Conservation (phyloP, 2,888 invertebrate species). For the Pomacea canaliculata region DNA sequence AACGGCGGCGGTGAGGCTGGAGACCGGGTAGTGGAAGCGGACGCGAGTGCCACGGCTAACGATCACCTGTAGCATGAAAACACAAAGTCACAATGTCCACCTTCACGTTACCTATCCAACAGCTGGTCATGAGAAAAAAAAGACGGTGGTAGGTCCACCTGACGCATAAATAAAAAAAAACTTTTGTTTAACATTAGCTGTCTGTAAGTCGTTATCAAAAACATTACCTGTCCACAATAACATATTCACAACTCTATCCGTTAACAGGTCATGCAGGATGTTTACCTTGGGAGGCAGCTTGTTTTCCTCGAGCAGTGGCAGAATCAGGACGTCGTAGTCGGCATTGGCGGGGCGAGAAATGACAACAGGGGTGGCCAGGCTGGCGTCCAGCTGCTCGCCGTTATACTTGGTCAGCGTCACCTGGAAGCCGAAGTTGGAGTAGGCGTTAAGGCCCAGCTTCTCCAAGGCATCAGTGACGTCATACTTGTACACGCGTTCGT, state of each 20-base stretch:
- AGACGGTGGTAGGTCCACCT: too few species aligned
- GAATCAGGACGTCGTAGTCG: constrained; percentile 23
- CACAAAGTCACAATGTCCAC: neutral
- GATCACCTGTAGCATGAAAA: constrained; percentile 15
- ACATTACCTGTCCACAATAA: too few species aligned
- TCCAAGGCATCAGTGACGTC: constrained; percentile 36
- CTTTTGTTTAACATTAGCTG: too few species aligned
- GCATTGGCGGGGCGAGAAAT: constrained; percentile 20
- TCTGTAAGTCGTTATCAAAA: too few species aligned
- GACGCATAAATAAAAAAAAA: too few species aligned
- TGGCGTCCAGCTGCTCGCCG: constrained; percentile 24
- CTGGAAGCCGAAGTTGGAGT: constrained; percentile 28
- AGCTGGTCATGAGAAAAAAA: too few species aligned
- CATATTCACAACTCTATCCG: too few species aligned
- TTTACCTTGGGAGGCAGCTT: constrained; percentile 21
- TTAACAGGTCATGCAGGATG: too few species aligned
- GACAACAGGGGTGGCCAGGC: constrained; percentile 23
- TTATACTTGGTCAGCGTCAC: constrained; percentile 25
- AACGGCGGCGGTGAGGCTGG: constrained; percentile 8
- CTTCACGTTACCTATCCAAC: neutral
- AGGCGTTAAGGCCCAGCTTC: constrained; percentile 27
- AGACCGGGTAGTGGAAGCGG: constrained; percentile 24
- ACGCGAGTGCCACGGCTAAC: constrained; percentile 36
- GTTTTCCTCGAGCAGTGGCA: constrained; percentile 3
- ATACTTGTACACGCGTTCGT: constrained; percentile 38